Base-by-base conservation (phyloP, 1,140 invertebrate species). In the Drosophila biarmipes region DNA sequence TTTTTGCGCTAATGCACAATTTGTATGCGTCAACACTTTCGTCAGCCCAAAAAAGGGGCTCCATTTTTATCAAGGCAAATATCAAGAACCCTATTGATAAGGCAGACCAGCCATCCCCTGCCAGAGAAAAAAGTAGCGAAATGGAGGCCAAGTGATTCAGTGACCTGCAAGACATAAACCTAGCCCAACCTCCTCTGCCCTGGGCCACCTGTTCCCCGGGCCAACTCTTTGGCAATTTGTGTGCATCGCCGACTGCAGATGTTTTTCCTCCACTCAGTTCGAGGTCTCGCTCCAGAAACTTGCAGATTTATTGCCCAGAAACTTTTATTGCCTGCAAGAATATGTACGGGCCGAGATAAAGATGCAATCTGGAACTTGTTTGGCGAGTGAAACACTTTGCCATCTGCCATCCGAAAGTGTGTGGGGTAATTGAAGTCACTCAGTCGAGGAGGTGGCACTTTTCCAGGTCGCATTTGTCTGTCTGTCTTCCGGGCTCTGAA, bases 21-120 rank as follows among this genome's bases (percentile, higher is more conserved):
- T 87, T 87, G 84, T 87, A 87, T 87, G 84, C 84, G 84, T 87
- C 84, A 87, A 87, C 84, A 87, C 84, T 87, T 89, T 84, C 80
- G 72, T 80, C 79, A 67, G 71, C 37, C 55, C 49, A 35, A 31
- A 48, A 15, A 14, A 15, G 11, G 48, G 17, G 55, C 56, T 79
- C 76, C 55, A 72, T 85, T 84, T 84, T 85, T 85, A 85, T 85
- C 75, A 84, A 72, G 31, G 71, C 71, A 84, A 84, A 84, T 84
- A 79, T 87, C 68, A 72, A 79, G 56, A 71, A 68, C 35, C 43
- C 42, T 59, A 79, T 67, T 77, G 84, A 78, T 81, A 75, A 71
- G 73, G 27, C 34, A 8, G 12, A 34, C 46, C 12, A 48, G 0
- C 52, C 55, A 11, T 7, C 34, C 14, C 34, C 14, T 10, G 1